Evolutionary conservation across 2,797 vertebrate species (phyloP).

Genomic region (Petrocephalus schoutedeni): DNA sequence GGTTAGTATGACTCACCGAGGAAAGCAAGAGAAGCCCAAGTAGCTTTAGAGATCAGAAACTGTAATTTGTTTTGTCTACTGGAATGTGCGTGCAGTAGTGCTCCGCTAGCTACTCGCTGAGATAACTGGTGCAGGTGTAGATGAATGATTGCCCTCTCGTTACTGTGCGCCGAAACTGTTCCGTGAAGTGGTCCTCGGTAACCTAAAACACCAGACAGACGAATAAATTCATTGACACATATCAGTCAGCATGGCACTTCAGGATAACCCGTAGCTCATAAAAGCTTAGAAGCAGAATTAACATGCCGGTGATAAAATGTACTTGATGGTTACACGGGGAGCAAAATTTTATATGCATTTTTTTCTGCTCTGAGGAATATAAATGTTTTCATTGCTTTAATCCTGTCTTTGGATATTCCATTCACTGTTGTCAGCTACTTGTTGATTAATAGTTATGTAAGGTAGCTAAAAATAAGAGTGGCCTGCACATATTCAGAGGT

Average conservation of each 20-base stretch:
- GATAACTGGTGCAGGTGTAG: not conserved
- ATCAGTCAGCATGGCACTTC: not conserved
- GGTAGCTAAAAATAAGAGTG: slow-evolving; percentile 1
- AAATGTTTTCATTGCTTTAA: not conserved
- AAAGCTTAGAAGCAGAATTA: not conserved
- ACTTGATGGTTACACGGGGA: not conserved
- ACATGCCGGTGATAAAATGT: not conserved
- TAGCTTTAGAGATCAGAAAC: slow-evolving; percentile 19
- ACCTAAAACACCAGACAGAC: not conserved
- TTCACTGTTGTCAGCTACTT: not conserved
- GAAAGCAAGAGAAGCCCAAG: slow-evolving; percentile 22
- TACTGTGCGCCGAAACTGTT: not conserved
- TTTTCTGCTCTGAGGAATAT: not conserved
- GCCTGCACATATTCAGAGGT: too few species aligned
- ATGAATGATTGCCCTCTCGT: not conserved
- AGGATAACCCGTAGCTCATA: not conserved
- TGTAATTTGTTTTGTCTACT: slow-evolving; percentile 25
- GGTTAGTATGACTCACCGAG: slow-evolving; percentile 40
- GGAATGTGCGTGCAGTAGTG: slow-evolving; percentile 16
- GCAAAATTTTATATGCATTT: not conserved
- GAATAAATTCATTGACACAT: not conserved
- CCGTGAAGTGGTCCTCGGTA: not conserved
- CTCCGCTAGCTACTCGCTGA: not conserved
- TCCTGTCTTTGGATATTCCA: not conserved
- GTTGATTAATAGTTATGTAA: slow-evolving; percentile 11